These are phyloP conservation scores for Paedocypris micromegethes DNA, from an alignment of 2,797 vertebrate genomes.

Conservation along the genomic window DNA sequence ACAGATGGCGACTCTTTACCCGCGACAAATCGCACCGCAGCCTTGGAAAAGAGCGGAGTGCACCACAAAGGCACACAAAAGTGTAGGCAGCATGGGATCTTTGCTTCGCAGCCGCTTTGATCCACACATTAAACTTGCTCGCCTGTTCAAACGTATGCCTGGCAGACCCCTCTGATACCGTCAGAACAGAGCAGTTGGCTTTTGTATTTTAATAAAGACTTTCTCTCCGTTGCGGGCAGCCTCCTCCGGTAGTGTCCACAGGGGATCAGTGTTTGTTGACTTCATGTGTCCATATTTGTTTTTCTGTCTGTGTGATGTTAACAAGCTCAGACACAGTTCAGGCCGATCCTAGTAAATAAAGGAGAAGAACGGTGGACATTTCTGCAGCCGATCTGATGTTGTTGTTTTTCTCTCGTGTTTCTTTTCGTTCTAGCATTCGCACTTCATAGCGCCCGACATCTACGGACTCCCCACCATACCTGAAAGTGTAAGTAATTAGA, in stretches of 20 bases:
- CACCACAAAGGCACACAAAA: constrained; percentile 43
- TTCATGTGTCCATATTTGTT: constrained; percentile 40
- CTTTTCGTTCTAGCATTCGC: constrained; percentile 76
- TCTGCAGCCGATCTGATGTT: background rate
- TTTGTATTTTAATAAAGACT: constrained; percentile 74
- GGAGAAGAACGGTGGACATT: no score
- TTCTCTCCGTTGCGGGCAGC: constrained; percentile 63
- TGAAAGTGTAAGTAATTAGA: constrained; percentile 88
- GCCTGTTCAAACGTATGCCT: constrained; percentile 69
- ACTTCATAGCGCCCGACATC: constrained; percentile 93
- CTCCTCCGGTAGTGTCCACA: constrained; percentile 59
- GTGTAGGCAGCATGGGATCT: constrained; percentile 63
- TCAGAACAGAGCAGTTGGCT: constrained; percentile 57
- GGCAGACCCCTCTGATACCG: constrained; percentile 69
- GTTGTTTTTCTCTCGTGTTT: constrained; percentile 22
- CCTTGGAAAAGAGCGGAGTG: constrained; percentile 34
- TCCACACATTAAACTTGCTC: constrained; percentile 68
- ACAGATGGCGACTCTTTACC: constrained; percentile 48
- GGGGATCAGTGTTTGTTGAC: constrained; percentile 63
- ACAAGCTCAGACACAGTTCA: constrained; percentile 32
- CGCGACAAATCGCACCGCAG: constrained; percentile 33
- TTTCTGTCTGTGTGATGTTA: constrained; percentile 33
- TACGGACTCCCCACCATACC: constrained; percentile 96
- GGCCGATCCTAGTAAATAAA: background rate
- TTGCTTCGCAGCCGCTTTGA: constrained; percentile 70